A percentile compares a stretch with the other conserved stretches of the same genome.
Conservation (phyloP, 2,113 vertebrate species). For the Tinamus guttatus region DNA sequence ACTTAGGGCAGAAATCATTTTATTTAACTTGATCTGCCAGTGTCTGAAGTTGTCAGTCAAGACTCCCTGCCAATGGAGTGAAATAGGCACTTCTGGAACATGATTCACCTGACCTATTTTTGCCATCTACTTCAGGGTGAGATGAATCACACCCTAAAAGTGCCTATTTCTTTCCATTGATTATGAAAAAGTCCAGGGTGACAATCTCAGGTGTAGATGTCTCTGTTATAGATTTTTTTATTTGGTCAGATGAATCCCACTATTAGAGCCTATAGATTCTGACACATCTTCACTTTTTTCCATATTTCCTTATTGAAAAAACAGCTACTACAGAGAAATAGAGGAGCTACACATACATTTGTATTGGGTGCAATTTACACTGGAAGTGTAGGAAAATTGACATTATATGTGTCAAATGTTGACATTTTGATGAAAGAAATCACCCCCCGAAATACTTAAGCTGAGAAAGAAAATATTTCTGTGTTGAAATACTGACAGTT, state of each 20-base stretch:
- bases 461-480: conserved; percentile 19
- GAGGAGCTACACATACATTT: conserved; percentile 16
- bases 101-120: conserved; percentile 54
- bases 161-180: conserved; percentile 52
- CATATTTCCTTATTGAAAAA: conserved; percentile 53
- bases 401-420: conserved; percentile 18
- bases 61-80: background rate
- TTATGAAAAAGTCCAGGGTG: conserved; percentile 33
- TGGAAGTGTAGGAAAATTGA: conserved; percentile 18
- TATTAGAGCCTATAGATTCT: conserved; percentile 41
- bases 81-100: conserved; percentile 16
- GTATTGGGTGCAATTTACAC: background rate
- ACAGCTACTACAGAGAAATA: background rate
- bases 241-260: conserved; percentile 28
- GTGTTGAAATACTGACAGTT: background rate
- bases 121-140: conserved; percentile 32
- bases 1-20: background rate
- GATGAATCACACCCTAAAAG: conserved; percentile 27
- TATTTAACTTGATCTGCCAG: background rate
- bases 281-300: conserved; percentile 33
- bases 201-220: conserved; percentile 24
- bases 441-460: background rate
- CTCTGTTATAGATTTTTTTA: conserved; percentile 51
- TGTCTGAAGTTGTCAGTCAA: background rate
- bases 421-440: conserved; percentile 50